Evolutionary conservation across 2,797 vertebrate species (phyloP).

Genomic region (Neosilurus hyrtlii): DNA sequence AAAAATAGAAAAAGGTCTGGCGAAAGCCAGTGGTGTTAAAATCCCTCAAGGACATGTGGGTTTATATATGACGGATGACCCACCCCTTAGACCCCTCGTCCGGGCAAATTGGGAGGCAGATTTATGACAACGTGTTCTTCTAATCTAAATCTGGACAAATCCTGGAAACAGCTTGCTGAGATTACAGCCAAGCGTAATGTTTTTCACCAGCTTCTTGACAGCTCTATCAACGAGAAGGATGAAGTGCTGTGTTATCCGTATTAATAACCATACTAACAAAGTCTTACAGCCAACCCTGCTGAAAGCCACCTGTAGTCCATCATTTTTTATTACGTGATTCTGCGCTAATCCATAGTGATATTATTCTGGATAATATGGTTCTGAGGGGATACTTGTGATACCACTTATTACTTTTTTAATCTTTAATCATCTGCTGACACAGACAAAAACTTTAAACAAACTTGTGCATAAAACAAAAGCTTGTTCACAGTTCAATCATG

Average conservation of each 20-base stretch:
- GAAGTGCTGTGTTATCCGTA: conserved; percentile 13
- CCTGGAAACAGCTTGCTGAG: conserved; percentile 66
- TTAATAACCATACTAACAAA: conserved; percentile 12
- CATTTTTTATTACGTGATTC: conserved; percentile 68
- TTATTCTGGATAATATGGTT: conserved; percentile 67
- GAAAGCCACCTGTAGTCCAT: conserved; percentile 11
- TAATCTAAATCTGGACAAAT: conserved; percentile 91
- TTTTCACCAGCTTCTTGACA: conserved; percentile 31
- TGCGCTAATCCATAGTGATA: conserved; percentile 74
- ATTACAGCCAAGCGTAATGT: conserved; percentile 43
- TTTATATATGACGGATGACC: conserved; percentile 72
- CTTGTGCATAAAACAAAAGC: neutral
- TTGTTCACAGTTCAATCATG: neutral
- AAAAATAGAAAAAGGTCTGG: neutral
- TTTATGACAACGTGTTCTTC: conserved; percentile 83
- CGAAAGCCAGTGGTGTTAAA: conserved; percentile 27
- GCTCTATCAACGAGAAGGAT: neutral
- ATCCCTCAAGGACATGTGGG: conserved; percentile 66
- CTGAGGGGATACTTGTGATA: conserved; percentile 1
- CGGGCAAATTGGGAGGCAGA: conserved; percentile 82
- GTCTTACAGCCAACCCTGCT: neutral
- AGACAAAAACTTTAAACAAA: neutral
- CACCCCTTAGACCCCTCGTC: conserved; percentile 68
- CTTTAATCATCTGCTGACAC: neutral
- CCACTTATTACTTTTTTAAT: neutral